phyloP scores from a whole-genome alignment of 1,140 invertebrate species.

The Drosophila funebris region DNA sequence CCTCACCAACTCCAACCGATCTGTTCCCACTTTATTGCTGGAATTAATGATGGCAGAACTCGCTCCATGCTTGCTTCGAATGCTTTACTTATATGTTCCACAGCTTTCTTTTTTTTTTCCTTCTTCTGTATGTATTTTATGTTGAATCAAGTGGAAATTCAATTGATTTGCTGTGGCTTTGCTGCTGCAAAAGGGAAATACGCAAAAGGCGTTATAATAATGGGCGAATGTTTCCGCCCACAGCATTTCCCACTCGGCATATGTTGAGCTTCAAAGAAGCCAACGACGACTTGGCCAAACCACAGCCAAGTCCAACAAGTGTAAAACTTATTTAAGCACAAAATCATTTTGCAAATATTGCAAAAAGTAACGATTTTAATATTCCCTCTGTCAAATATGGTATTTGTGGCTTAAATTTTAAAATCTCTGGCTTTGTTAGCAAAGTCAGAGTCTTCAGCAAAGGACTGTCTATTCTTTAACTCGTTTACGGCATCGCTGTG shows the following conservation, averaged over 20 bases:
- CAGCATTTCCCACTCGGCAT: slow-evolving; percentile 14
- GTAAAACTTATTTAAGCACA: slow-evolving; percentile 57
- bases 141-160: slow-evolving; percentile 80
- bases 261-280: slow-evolving; percentile 57
- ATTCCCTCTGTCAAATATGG: neutral
- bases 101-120: neutral
- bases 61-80: slow-evolving; percentile 16
- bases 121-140: slow-evolving; percentile 51
- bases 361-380: slow-evolving; percentile 5
- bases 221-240: slow-evolving; percentile 34
- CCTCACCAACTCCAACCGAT: neutral
- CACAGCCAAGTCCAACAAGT: slow-evolving; percentile 33
- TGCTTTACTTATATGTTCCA: slow-evolving; percentile 16
- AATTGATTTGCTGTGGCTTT: slow-evolving; percentile 78
- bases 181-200: slow-evolving; percentile 27
- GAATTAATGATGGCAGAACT: slow-evolving; percentile 66
- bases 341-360: slow-evolving; percentile 68
- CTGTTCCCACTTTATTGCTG: slow-evolving; percentile 60
- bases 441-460: slow-evolving; percentile 28
- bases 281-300: slow-evolving; percentile 6
- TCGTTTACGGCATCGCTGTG: slow-evolving; percentile 35
- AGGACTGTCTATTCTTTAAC: slow-evolving; percentile 13
- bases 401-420: neutral
- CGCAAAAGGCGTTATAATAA: slow-evolving; percentile 55
- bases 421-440: slow-evolving; percentile 51